Base-by-base conservation (phyloP, 2,113 vertebrate species). In the Hoplias malabaricus region DNA sequence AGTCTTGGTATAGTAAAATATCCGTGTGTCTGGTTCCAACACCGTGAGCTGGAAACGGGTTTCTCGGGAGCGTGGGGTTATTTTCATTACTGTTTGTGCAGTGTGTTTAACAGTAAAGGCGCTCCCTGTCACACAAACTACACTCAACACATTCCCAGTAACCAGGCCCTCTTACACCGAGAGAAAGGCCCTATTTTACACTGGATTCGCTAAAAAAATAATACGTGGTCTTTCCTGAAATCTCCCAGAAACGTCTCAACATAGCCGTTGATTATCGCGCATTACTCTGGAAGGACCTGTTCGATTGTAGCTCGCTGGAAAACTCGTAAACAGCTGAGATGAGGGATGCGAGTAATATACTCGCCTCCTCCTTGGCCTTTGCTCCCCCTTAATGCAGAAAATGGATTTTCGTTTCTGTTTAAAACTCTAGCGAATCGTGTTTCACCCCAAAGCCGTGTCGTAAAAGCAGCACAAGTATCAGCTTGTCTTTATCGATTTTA, bases 241-340 rank as follows among this genome's bases (percentile, higher is more conserved):
- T 43, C 6, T 21, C 19, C 11, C 10, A 16, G 13, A 59, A 66
- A 23, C n/a, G 13, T 8, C 9, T 27, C 2, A 6, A 65, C 31
- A 5, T 7, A 23, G 16, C 42, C 3, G 21, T 21, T 25, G 38
- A 43, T 2, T 29, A 33, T 7, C 48, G 19, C 23, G 38, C 21
- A 50, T 7, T 8, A 3, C 29, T 61, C 23, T 21, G n/a, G 36
- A 10, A 16, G 13, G 36, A 5, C 54, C 63, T 54, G 31, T 31
- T 25, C 36, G 6, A 67, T 31, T 48, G 36, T 16, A 21, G 1
- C 13, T 42, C 13, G 19, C 65, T 75, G 7, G 33, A 31, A n/a
- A 80, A 63, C 36, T 42, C 34, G 36, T 43, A 50, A 80, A 56
- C 19, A 54, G 16, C 14, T 53, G 62, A 53, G 42, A 42, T 42